These are phyloP conservation scores for Apodemia hepburni DNA, from an alignment of 2,888 invertebrate genomes.

Conservation along the genomic window DNA sequence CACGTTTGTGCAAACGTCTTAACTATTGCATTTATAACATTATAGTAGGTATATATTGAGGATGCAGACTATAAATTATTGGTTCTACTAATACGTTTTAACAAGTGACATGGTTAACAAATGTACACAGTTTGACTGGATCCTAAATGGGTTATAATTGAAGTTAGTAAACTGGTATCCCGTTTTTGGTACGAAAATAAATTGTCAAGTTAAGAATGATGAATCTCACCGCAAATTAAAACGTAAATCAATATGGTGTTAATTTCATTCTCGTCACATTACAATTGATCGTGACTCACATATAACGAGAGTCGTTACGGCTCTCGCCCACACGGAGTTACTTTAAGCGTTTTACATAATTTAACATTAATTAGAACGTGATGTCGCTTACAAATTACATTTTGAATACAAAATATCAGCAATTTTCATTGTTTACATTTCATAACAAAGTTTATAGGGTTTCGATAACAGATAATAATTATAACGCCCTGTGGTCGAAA, in stretches of 20 bases:
- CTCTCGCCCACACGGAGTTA: constrained; percentile 5
- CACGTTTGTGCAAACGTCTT: too few relatives aligned
- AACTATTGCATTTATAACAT: too few relatives aligned
- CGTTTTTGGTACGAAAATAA: too few relatives aligned
- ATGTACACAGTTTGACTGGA: too few relatives aligned
- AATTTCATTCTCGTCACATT: constrained; percentile 1
- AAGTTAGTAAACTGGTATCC: too few relatives aligned
- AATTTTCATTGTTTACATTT: constrained; percentile 1
- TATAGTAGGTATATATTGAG: too few relatives aligned
- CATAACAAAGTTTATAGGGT: neutral
- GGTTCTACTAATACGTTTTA: too few relatives aligned
- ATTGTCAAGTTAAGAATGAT: too few relatives aligned
- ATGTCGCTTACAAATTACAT: constrained; percentile 1
- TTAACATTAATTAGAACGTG: constrained; percentile 14
- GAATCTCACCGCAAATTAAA: neutral
- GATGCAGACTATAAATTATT: too few relatives aligned
- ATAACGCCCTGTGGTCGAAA: too few relatives aligned
- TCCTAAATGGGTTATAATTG: too few relatives aligned
- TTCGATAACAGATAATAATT: neutral
- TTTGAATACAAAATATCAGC: neutral
- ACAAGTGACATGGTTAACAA: too few relatives aligned
- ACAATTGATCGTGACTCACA: neutral
- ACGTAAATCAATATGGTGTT: constrained; percentile 1
- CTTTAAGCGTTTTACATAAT: constrained; percentile 10
- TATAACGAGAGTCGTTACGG: neutral